phyloP scores from a whole-genome alignment of 53 echinoderm and acorn worm species.

The Luidia sarsii region DNA sequence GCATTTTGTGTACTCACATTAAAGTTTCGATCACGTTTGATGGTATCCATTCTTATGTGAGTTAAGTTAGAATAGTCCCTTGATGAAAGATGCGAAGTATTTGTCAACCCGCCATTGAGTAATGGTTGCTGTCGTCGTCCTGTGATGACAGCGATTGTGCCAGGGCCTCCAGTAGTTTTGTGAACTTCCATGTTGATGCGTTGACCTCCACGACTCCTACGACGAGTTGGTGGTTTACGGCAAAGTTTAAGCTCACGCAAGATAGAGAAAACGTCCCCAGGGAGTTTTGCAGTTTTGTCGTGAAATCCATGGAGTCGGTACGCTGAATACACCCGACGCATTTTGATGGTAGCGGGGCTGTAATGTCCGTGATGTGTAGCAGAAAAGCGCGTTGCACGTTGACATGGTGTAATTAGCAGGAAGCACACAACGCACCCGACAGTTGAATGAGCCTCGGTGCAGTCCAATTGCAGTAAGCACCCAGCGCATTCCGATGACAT shows the following conservation, averaged over 20 bases:
- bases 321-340: no score
- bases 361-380: no score
- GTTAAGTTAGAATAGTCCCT: neutral
- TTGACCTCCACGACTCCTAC: neutral
- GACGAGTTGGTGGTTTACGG: neutral
- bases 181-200: neutral
- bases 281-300: conserved; percentile 9
- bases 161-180: no score
- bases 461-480: no score
- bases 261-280: neutral
- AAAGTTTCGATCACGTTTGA: neutral
- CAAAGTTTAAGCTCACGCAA: conserved; percentile 10
- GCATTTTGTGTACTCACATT: conserved; percentile 6
- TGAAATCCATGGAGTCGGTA: neutral
- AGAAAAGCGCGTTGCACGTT: no score
- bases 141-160: neutral
- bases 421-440: no score
- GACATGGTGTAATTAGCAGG: no score
- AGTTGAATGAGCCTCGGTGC: no score
- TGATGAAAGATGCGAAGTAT: neutral
- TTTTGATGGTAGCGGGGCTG: no score
- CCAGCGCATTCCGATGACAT: no score
- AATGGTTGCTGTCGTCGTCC: conserved; percentile 7
- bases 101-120: neutral
- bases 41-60: neutral